These are phyloP conservation scores for Anastrepha obliqua DNA, from an alignment of 1,140 invertebrate species.

Conservation along the genomic window DNA sequence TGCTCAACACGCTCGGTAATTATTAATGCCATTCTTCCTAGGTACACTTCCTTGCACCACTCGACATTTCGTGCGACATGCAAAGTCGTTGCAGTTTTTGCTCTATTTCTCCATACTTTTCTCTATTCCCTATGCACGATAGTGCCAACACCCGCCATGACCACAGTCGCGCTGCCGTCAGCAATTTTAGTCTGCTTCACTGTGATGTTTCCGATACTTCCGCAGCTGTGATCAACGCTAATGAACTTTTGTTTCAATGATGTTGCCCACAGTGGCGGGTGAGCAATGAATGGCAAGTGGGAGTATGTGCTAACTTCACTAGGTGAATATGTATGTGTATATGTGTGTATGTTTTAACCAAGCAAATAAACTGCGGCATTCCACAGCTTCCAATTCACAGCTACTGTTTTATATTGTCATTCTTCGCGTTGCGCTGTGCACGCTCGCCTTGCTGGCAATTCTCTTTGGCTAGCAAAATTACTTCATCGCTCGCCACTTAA, in stretches of 20 bases:
- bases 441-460: neutral
- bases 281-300: no score
- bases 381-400: neutral
- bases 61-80: constrained; percentile 52
- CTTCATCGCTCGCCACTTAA: neutral
- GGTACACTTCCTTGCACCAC: neutral
- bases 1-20: constrained; percentile 54
- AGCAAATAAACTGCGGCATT: constrained; percentile 28
- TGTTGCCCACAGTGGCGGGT: neutral
- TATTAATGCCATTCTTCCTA: constrained; percentile 50
- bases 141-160: constrained; percentile 24
- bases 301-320: no score
- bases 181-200: constrained; percentile 28
- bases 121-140: neutral
- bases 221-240: constrained; percentile 51
- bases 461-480: constrained; percentile 17
- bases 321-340: neutral
- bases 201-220: constrained; percentile 39
- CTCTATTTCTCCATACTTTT: neutral
- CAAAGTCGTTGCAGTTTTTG: constrained; percentile 21
- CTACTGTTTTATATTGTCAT: neutral
- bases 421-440: neutral
- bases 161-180: constrained; percentile 35
- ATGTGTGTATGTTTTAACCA: neutral
- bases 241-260: constrained; percentile 53